Conservation (phyloP, 2,113 vertebrate genomes). For the Stigmatopora nigra region DNA sequence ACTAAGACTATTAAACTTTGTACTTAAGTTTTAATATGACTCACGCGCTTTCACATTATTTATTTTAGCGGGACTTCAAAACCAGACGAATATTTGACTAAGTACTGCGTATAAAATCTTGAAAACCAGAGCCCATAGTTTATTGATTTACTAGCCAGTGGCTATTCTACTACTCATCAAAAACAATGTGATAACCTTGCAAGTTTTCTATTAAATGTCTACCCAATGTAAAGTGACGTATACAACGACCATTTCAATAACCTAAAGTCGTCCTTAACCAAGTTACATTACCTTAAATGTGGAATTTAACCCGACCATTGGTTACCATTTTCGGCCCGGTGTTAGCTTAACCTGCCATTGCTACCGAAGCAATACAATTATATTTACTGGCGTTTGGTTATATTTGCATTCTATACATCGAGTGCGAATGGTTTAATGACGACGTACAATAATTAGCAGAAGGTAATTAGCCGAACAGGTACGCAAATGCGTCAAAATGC, state of each 20-base stretch:
- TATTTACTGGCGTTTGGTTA: not conserved
- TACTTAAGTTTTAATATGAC: too few species aligned
- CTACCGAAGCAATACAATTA: not conserved
- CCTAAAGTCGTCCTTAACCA: not conserved
- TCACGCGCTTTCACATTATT: too few species aligned
- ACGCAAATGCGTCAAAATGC: conserved; percentile 22
- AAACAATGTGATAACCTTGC: not conserved
- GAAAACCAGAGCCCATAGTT: not conserved
- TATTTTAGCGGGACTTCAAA: too few species aligned
- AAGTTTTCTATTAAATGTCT: not conserved
- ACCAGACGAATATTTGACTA: too few species aligned
- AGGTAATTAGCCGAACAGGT: conserved; percentile 1
- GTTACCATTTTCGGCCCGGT: conserved; percentile 5
- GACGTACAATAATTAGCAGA: not conserved
- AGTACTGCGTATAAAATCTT: not conserved
- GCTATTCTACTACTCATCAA: not conserved
- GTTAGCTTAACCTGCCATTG: not conserved
- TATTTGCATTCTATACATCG: too few species aligned
- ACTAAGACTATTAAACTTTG: too few species aligned
- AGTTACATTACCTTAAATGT: conserved; percentile 11
- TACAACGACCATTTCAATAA: not conserved
- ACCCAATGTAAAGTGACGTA: not conserved
- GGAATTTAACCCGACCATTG: not conserved
- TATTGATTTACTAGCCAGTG: not conserved
- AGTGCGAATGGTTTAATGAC: not conserved